Conservation (phyloP, 2,888 invertebrate species). For the Stenurella melanura region DNA sequence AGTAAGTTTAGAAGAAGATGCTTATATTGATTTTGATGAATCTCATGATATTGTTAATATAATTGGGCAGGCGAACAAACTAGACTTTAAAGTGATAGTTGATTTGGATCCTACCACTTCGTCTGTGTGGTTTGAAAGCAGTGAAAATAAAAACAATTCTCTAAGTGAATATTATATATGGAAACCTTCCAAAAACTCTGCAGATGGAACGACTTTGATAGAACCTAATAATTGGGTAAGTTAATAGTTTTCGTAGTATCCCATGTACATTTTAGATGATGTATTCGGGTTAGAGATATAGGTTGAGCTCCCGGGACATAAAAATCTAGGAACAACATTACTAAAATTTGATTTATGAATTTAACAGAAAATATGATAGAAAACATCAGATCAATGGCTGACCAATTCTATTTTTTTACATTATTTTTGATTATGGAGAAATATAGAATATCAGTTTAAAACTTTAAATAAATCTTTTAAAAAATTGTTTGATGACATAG, state of each 20-base stretch:
- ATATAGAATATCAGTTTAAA: too few relatives aligned
- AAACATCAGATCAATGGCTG: too few relatives aligned
- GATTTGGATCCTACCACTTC: conserved; percentile 87
- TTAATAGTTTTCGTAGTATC: conserved; percentile 6
- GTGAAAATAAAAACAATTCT: conserved; percentile 76
- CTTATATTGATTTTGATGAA: conserved; percentile 78
- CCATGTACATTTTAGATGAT: not conserved
- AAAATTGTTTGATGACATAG: too few relatives aligned
- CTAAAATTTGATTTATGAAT: too few relatives aligned
- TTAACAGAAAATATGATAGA: too few relatives aligned
- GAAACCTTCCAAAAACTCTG: conserved; percentile 74
- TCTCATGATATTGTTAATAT: conserved; percentile 73
- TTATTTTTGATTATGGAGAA: too few relatives aligned
- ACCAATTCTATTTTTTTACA: too few relatives aligned
- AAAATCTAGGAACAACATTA: too few relatives aligned
- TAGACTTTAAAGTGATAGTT: conserved; percentile 79
- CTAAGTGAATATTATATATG: conserved; percentile 88
- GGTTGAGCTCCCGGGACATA: too few relatives aligned
- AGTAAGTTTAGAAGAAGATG: conserved; percentile 78
- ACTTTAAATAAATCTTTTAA: too few relatives aligned
- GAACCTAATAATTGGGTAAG: conserved; percentile 86
- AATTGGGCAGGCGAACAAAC: conserved; percentile 74
- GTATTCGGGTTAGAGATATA: too few relatives aligned
- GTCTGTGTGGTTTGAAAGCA: conserved; percentile 82
- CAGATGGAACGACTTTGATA: conserved; percentile 67